Conservation (phyloP, 2,888 invertebrate species). For the Scaeva pyrastri region DNA sequence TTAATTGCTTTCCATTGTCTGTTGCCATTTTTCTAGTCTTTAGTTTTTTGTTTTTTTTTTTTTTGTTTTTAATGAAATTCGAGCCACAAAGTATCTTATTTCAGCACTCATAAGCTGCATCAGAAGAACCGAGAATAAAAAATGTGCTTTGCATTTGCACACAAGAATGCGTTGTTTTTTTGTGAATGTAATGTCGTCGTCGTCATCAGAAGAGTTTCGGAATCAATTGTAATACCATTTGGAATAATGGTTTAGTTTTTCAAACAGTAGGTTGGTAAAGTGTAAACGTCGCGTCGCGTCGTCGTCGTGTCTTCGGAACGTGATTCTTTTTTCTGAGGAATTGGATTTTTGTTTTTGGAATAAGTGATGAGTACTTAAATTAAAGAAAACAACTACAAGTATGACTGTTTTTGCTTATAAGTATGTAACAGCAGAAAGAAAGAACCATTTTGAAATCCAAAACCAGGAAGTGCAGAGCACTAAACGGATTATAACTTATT, state of each 20-base stretch:
- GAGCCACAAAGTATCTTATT: slow-evolving; percentile 49
- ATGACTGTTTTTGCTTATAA: neutral
- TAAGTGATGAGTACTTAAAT: slow-evolving; percentile 13
- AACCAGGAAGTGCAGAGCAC: slow-evolving; percentile 48
- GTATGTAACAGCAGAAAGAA: slow-evolving; percentile 8
- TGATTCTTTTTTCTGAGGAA: slow-evolving; percentile 14
- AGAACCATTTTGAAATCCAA: slow-evolving; percentile 60
- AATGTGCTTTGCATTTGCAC: slow-evolving; percentile 19
- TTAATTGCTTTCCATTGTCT: slow-evolving; percentile 70
- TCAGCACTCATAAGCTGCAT: slow-evolving; percentile 47
- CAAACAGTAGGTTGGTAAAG: too few species aligned
- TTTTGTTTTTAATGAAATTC: slow-evolving; percentile 29
- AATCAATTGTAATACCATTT: slow-evolving; percentile 35
- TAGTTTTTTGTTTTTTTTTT: neutral
- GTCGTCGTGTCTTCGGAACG: too few species aligned
- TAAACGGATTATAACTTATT: slow-evolving; percentile 50
- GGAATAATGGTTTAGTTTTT: slow-evolving; percentile 32
- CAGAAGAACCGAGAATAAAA: slow-evolving; percentile 36
- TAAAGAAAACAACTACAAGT: neutral
- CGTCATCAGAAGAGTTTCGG: neutral
- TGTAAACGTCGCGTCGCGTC: neutral
- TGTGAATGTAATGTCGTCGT: slow-evolving; percentile 17
- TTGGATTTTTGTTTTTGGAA: neutral
- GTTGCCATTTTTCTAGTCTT: slow-evolving; percentile 29
- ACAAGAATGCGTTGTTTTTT: neutral